Evolutionary conservation across 2,888 invertebrate species (phyloP).

Genomic region (Cerceris ruficornis): DNA sequence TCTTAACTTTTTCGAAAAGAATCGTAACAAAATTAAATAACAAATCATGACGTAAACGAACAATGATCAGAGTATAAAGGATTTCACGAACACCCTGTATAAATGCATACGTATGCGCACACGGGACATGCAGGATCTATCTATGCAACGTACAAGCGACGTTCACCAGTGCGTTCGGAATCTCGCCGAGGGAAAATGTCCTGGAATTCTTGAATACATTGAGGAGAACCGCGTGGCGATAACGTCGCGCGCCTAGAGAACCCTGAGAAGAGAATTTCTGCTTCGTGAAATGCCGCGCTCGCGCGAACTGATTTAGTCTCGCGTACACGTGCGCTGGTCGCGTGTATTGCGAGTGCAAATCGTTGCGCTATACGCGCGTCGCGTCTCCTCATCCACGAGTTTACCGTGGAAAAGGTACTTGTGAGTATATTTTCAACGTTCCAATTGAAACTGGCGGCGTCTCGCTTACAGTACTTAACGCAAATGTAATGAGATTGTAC

Average conservation of each 20-base stretch:
- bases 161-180: constrained; percentile 26
- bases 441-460: constrained; percentile 41
- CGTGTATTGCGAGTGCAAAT: constrained; percentile 35
- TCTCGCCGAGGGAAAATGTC: constrained; percentile 36
- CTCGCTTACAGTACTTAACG: neutral
- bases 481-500: no score
- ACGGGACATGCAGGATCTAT: constrained; percentile 1
- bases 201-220: constrained; percentile 16
- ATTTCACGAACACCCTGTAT: constrained; percentile 12
- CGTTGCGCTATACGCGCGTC: constrained; percentile 22
- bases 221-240: constrained; percentile 33
- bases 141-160: constrained; percentile 14
- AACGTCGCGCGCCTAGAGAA: constrained; percentile 30
- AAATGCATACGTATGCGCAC: neutral
- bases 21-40: neutral
- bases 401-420: constrained; percentile 11
- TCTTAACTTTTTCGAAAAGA: no score
- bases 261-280: constrained; percentile 25
- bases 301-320: constrained; percentile 1
- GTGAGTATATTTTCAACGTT: constrained; percentile 22
- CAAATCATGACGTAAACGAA: neutral
- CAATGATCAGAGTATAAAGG: neutral
- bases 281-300: constrained; percentile 21
- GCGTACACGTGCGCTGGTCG: constrained; percentile 13
- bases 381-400: neutral